Evolutionary conservation across 2,888 invertebrate species (phyloP).

Genomic region (Brachynemurus nebulosus): DNA sequence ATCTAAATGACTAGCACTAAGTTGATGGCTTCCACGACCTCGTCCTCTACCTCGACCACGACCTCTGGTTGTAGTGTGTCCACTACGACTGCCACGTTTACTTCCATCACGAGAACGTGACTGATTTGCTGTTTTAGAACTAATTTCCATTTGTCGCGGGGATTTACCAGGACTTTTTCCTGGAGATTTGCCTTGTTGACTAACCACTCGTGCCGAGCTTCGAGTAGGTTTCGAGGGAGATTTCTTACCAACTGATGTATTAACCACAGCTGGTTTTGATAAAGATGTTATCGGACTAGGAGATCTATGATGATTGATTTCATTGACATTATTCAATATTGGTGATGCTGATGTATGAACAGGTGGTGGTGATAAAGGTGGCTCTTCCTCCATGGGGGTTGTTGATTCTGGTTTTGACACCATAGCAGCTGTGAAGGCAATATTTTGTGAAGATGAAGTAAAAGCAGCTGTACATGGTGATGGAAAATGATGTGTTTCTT

Average conservation of each 20-base stretch:
- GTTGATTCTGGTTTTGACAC: conserved; percentile 51
- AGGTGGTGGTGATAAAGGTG: conserved; percentile 10
- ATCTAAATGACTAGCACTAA: conserved; percentile 30
- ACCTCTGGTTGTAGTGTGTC: conserved; percentile 24
- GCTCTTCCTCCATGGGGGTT: conserved; percentile 19
- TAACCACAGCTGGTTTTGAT: conserved; percentile 28
- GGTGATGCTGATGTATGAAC: conserved; percentile 12
- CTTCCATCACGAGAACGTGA: conserved; percentile 32
- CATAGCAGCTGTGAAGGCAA: conserved; percentile 69
- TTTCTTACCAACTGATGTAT: conserved; percentile 38
- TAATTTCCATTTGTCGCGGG: conserved; percentile 44
- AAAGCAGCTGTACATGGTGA: conserved; percentile 60
- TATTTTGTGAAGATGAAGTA: conserved; percentile 68
- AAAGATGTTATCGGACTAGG: conserved; percentile 27
- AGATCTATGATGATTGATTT: conserved; percentile 10
- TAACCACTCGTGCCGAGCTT: conserved; percentile 46
- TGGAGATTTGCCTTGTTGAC: conserved; percentile 48
- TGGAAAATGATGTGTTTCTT: conserved; percentile 36
- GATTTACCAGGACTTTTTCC: conserved; percentile 56
- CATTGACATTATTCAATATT: conserved; percentile 5
- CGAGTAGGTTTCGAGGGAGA: conserved; percentile 44
- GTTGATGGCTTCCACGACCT: conserved; percentile 25
- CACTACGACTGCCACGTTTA: conserved; percentile 23
- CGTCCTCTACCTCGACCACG: conserved; percentile 33
- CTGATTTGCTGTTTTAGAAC: conserved; percentile 34